Evolutionary conservation across 2,888 invertebrate genomes (phyloP), one percentile per base, ranked within the genome.

Genomic region (Acleris laterana): DNA sequence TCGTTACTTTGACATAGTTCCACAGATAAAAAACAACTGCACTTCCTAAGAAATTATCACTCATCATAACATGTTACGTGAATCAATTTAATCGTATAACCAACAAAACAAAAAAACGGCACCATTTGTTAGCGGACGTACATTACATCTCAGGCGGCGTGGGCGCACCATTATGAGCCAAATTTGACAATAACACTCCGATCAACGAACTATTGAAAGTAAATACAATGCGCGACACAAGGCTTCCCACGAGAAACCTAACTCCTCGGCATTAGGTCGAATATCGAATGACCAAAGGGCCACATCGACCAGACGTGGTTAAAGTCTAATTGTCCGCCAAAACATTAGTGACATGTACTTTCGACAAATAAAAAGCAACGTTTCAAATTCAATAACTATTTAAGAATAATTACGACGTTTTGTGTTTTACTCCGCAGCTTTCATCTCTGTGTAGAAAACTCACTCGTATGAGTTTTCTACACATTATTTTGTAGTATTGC

Each of bases 151-250:
- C 1, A 42, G 38, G 16, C 59, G 50, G 57, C 53, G 70, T 70
- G 66, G 69, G 66, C 64, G 68, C 62, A 51, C 62, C 69, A 70
- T 74, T 74, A 72, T 68, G 66, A 57, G 68, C 66, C 69, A 73
- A 74, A 75, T 73, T 72, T 70, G 70, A 81, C 75, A 79, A 74
- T 72, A 77, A 77, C 70, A 74, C 73, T 69, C 63, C 68, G 62
- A 42, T 70, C 61, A 66, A 57, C 68, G 69, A 74, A 72, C 74
- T 73, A 78, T 75, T 74, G 77, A 78, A 83, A 78, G 81, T 73
- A 74, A 79, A 77, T 69, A 76, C 71, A 70, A 60, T 60, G 71
- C 68, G 68, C 72, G 71, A 71, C 68, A 68, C 68, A 69, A 57
- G 68, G 64, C 71, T 70, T 72, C 69, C 51, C 67, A 48, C 67